These are phyloP conservation scores for Drosophila quadrilineata DNA, from an alignment of 1,140 invertebrate species.

Conservation along the genomic window DNA sequence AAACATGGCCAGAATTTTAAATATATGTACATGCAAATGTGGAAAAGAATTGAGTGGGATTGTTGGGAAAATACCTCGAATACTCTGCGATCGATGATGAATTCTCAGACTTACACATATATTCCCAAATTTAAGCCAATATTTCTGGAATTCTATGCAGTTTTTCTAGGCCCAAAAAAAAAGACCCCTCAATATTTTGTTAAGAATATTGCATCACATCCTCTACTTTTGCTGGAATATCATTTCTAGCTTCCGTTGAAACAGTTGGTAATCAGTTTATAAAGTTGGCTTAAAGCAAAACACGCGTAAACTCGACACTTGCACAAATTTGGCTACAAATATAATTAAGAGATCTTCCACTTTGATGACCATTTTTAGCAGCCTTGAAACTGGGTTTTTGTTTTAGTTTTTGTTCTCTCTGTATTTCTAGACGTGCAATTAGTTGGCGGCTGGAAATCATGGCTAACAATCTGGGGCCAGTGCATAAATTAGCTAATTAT, in stretches of 20 bases:
- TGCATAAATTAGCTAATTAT: constrained; percentile 76
- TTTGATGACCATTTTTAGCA: not conserved
- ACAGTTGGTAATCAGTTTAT: constrained; percentile 4
- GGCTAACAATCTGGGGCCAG: constrained; percentile 3
- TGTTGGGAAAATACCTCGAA: no score
- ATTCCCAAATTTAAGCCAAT: no score
- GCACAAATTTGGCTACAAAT: constrained; percentile 27
- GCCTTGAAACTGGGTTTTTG: constrained; percentile 25
- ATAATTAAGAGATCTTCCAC: constrained; percentile 30
- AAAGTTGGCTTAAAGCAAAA: constrained; percentile 12
- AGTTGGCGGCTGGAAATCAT: constrained; percentile 44
- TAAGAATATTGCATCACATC: constrained; percentile 30
- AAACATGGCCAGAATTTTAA: not conserved
- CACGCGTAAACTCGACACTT: constrained; percentile 25
- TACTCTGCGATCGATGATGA: no score
- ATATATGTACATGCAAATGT: not conserved
- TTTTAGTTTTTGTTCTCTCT: no score
- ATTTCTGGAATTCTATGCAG: no score
- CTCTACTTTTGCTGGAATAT: constrained; percentile 14
- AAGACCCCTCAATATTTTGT: no score
- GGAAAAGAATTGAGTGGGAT: no score
- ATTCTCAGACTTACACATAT: no score
- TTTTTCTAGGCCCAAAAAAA: no score
- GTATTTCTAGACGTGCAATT: constrained; percentile 16
- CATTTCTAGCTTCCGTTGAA: constrained; percentile 21